Conservation (phyloP, 1,140 invertebrate genomes). For the Trinorchestia longiramus region DNA sequence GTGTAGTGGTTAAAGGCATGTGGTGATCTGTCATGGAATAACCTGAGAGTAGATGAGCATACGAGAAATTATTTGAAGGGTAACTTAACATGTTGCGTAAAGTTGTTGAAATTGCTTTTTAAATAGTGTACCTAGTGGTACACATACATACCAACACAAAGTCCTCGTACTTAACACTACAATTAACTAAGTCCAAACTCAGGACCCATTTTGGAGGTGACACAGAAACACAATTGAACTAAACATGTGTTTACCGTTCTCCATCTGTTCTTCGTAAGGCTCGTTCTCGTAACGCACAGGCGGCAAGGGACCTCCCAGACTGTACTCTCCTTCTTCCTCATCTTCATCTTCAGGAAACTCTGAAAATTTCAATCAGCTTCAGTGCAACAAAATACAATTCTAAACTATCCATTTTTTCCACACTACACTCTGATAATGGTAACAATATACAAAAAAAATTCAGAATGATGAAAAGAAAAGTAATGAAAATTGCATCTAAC, state of each 20-base stretch:
- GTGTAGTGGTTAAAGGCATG: too few species aligned
- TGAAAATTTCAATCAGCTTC: neutral
- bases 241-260: neutral
- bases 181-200: neutral
- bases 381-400: neutral
- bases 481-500: too few species aligned
- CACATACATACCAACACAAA: too few species aligned
- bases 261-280: constrained; percentile 35
- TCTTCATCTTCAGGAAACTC: constrained; percentile 27
- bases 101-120: too few species aligned
- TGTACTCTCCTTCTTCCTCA: constrained; percentile 23
- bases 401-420: neutral
- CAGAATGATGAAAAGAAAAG: too few species aligned
- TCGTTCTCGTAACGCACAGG: constrained; percentile 26
- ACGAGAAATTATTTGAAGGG: too few species aligned
- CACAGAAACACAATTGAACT: neutral
- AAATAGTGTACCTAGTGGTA: too few species aligned
- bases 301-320: neutral
- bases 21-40: too few species aligned
- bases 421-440: neutral
- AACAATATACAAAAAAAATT: neutral
- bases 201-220: neutral
- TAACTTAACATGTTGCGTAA: too few species aligned
- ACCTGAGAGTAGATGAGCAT: too few species aligned
- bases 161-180: too few species aligned